Percentiles rank a stretch among this genome's conserved stretches.
These are phyloP conservation scores for Acyrthosiphon pisum DNA, from an alignment of 1,140 invertebrate species.

Conservation along the genomic window DNA sequence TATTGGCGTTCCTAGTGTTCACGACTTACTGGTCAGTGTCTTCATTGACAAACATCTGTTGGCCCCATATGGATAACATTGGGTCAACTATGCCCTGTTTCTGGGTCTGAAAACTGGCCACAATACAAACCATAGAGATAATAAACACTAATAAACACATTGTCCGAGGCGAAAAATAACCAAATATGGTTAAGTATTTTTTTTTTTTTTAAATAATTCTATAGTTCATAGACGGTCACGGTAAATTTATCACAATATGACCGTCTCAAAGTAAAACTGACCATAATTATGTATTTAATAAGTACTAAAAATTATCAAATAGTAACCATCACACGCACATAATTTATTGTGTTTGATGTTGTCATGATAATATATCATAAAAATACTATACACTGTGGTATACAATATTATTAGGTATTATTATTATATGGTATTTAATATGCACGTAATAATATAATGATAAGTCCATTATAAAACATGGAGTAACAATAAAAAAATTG, in stretches of 20 bases:
- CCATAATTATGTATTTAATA: not conserved
- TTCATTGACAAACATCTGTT: constrained; percentile 95
- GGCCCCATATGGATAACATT: constrained; percentile 96
- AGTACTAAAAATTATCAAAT: not conserved
- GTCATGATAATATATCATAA: not conserved
- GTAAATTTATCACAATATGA: not conserved
- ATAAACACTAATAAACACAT: constrained; percentile 45
- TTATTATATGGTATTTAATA: not conserved
- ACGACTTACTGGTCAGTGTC: constrained; percentile 91
- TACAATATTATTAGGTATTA: not conserved
- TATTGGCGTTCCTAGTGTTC: constrained; percentile 58
- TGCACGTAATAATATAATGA: not conserved
- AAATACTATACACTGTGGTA: not conserved
- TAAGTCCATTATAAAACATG: not conserved
- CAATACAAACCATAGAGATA: constrained; percentile 57
- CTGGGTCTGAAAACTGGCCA: constrained; percentile 88
- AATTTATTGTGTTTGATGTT: not conserved
- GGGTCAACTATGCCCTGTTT: constrained; percentile 95
- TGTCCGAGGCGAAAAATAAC: not conserved
- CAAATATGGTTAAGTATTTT: not conserved
- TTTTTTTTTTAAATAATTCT: not conserved
- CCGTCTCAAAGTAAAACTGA: not conserved
- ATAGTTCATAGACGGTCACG: not conserved
- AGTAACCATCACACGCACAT: not conserved
- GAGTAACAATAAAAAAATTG: not conserved